These are phyloP conservation scores for Hylaeus volcanicus DNA, from an alignment of 1,140 invertebrate genomes.

Conservation along the genomic window DNA sequence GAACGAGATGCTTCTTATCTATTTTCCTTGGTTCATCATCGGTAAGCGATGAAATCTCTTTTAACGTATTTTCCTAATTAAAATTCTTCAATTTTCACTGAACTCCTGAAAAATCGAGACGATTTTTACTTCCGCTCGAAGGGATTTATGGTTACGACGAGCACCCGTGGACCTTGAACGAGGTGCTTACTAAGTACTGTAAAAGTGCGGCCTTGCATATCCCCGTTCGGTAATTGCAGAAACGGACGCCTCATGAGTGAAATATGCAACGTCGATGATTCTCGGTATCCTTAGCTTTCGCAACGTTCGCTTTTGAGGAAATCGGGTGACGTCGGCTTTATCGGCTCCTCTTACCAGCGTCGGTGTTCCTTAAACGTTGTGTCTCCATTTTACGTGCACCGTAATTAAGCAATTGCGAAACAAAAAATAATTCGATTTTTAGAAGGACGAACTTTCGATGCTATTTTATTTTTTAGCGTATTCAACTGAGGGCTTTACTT, in stretches of 20 bases:
- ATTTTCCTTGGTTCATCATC: too few relatives aligned
- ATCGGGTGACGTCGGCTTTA: slow-evolving; percentile 4
- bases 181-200: slow-evolving; percentile 55
- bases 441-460: too few relatives aligned
- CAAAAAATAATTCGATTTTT: too few relatives aligned
- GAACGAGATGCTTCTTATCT: too few relatives aligned
- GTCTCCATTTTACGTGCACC: not conserved
- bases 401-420: not conserved
- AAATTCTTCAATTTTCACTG: too few relatives aligned
- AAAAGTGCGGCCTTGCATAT: slow-evolving; percentile 37
- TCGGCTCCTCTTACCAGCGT: not conserved
- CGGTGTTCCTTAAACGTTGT: not conserved
- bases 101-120: not conserved
- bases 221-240: slow-evolving; percentile 44
- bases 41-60: too few relatives aligned
- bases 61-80: too few relatives aligned
- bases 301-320: slow-evolving; percentile 39
- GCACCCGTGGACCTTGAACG: slow-evolving; percentile 51
- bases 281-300: slow-evolving; percentile 52
- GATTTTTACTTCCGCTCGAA: not conserved
- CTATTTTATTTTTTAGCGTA: too few relatives aligned
- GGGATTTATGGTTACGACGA: slow-evolving; percentile 40
- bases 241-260: slow-evolving; percentile 29
- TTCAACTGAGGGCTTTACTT: too few relatives aligned
- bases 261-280: slow-evolving; percentile 55